These are phyloP conservation scores for Daubentonia madagascariensis DNA, from an alignment of 2,113 vertebrate species.

Conservation along the genomic window DNA sequence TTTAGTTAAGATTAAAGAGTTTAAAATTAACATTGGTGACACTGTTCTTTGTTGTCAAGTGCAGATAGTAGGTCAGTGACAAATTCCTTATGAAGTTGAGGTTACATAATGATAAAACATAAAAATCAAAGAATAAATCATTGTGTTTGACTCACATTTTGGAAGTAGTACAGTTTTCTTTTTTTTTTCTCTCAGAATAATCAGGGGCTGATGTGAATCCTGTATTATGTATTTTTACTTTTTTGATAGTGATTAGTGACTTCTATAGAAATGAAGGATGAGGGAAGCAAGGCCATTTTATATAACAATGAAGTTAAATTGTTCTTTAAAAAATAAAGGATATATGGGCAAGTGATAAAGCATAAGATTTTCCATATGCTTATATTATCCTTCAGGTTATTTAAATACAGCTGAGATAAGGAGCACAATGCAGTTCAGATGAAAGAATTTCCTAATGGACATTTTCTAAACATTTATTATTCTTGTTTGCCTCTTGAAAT, in stretches of 20 bases:
- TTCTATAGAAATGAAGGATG: slow-evolving; percentile 3
- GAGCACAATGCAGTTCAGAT: background rate
- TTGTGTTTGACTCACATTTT: background rate
- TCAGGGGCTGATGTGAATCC: background rate
- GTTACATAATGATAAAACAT: background rate
- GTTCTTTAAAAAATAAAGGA: slow-evolving; percentile 38
- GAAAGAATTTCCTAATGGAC: background rate
- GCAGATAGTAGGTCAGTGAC: background rate
- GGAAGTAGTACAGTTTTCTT: background rate
- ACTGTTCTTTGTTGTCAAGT: background rate
- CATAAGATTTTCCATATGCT: slow-evolving; percentile 27
- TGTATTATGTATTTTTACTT: background rate
- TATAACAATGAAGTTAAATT: background rate
- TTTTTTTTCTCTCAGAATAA: background rate
- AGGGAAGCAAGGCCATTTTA: background rate
- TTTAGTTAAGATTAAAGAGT: slow-evolving; percentile 5
- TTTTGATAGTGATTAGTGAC: background rate
- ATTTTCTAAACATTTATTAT: slow-evolving; percentile 18
- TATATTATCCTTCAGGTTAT: slow-evolving; percentile 60
- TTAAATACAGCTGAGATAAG: slow-evolving; percentile 53
- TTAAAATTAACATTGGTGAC: background rate
- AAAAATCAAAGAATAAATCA: background rate
- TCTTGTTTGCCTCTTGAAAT: slow-evolving; percentile 21
- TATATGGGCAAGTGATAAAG: slow-evolving; percentile 16
- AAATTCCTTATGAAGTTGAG: slow-evolving; percentile 21